Evolutionary conservation across 1,140 invertebrate genomes (phyloP).

Genomic region (Drosophila tristis): DNA sequence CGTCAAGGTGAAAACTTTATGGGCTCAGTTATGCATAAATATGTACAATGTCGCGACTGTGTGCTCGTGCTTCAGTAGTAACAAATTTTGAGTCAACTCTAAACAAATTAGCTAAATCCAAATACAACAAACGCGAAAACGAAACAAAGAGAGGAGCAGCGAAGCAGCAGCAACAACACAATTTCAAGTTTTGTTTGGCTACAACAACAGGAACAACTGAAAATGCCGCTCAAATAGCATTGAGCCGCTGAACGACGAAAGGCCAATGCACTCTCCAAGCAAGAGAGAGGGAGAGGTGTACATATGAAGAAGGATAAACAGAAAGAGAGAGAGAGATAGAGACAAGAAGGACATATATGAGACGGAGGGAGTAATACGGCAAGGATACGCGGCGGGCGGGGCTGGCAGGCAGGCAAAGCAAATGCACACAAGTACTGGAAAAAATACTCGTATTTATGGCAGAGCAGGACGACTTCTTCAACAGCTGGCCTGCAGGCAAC

Average conservation of each 20-base stretch:
- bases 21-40: slow-evolving; percentile 18
- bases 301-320: slow-evolving; percentile 44
- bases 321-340: slow-evolving; percentile 21
- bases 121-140: slow-evolving; percentile 39
- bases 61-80: slow-evolving; percentile 51
- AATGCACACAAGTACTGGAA: slow-evolving; percentile 19
- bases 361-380: too few relatives aligned
- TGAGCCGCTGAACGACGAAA: slow-evolving; percentile 66
- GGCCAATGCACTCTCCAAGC: slow-evolving; percentile 70
- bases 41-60: slow-evolving; percentile 1
- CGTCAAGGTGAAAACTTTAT: slow-evolving; percentile 34
- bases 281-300: slow-evolving; percentile 7
- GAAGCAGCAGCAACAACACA: slow-evolving; percentile 42
- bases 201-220: slow-evolving; percentile 19
- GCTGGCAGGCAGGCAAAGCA: not conserved
- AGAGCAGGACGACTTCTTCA: slow-evolving; percentile 39
- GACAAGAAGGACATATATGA: too few relatives aligned
- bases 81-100: slow-evolving; percentile 68
- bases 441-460: slow-evolving; percentile 7
- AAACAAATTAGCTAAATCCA: slow-evolving; percentile 68
- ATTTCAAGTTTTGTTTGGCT: slow-evolving; percentile 67
- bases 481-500: slow-evolving; percentile 68
- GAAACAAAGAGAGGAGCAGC: slow-evolving; percentile 33
- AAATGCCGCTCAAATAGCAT: slow-evolving; percentile 75
- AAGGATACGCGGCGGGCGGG: not conserved